These are phyloP conservation scores for Discoglossus pictus DNA, from an alignment of 2,797 vertebrate genomes.

Conservation along the genomic window DNA sequence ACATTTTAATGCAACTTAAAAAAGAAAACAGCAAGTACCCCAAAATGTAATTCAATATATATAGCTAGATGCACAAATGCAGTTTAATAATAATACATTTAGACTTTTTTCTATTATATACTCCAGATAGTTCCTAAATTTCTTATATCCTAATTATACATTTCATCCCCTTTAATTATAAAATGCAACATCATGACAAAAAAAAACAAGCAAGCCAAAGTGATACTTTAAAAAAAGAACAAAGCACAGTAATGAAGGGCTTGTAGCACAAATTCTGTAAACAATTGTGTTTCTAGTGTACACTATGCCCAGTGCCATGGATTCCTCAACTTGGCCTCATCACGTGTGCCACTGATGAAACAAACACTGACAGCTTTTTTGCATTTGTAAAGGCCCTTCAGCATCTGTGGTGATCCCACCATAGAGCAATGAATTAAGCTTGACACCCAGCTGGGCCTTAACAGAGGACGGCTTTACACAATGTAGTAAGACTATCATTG, in stretches of 20 bases:
- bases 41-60: no score
- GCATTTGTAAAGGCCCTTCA: slow-evolving; percentile 99
- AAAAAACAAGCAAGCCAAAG: neutral
- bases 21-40: no score
- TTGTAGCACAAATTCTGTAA: slow-evolving; percentile 3
- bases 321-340: slow-evolving; percentile 96
- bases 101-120: no score
- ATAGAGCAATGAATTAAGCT: slow-evolving; percentile 91
- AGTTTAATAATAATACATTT: no score
- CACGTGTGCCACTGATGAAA: slow-evolving; percentile 97
- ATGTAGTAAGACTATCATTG: slow-evolving; percentile 84
- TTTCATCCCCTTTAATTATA: no score
- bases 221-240: neutral
- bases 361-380: slow-evolving; percentile 99
- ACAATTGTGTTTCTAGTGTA: slow-evolving; percentile 7
- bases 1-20: no score
- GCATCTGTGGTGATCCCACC: slow-evolving; percentile 98
- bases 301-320: slow-evolving; percentile 72
- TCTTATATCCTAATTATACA: no score
- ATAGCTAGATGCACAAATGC: no score
- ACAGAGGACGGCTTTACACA: slow-evolving; percentile 87
- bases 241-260: slow-evolving; percentile 1
- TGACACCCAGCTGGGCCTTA: slow-evolving; percentile 92
- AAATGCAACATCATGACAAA: no score
- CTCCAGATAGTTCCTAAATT: no score